Conservation (phyloP, 2,113 vertebrate species). For the Eulemur macaco region DNA sequence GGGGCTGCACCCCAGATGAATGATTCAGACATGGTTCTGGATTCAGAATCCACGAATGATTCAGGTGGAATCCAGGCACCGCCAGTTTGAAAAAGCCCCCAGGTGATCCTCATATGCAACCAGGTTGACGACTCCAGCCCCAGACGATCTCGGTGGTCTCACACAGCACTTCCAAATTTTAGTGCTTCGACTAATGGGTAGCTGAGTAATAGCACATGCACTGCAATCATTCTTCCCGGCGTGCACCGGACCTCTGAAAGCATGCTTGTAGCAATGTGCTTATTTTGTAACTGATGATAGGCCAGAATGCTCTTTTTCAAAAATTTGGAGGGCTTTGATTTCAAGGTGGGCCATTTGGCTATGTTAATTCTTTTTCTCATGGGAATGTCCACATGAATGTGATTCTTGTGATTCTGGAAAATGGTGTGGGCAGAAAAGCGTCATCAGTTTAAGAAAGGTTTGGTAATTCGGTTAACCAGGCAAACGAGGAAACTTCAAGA, state of each 20-base stretch:
- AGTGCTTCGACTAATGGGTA: background rate
- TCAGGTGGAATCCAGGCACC: background rate
- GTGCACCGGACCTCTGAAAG: background rate
- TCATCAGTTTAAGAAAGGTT: background rate
- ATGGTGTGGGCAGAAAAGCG: background rate
- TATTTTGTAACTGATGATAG: background rate
- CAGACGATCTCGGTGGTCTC: background rate
- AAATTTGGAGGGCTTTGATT: background rate
- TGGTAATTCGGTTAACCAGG: background rate
- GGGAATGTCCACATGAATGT: too few relatives aligned
- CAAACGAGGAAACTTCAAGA: background rate
- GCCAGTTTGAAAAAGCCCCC: background rate
- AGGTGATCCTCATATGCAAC: background rate
- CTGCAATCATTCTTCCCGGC: background rate
- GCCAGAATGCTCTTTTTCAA: background rate
- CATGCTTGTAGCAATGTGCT: background rate
- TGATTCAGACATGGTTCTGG: background rate
- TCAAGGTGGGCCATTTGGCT: background rate
- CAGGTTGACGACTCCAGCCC: background rate
- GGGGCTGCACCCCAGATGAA: background rate
- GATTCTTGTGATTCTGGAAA: background rate
- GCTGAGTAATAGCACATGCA: background rate
- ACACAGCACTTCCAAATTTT: accelerated
- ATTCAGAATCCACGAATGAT: background rate
- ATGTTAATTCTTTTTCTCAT: background rate